Conservation (phyloP, 2,888 invertebrate genomes). For the Lasioglossum calceatum region DNA sequence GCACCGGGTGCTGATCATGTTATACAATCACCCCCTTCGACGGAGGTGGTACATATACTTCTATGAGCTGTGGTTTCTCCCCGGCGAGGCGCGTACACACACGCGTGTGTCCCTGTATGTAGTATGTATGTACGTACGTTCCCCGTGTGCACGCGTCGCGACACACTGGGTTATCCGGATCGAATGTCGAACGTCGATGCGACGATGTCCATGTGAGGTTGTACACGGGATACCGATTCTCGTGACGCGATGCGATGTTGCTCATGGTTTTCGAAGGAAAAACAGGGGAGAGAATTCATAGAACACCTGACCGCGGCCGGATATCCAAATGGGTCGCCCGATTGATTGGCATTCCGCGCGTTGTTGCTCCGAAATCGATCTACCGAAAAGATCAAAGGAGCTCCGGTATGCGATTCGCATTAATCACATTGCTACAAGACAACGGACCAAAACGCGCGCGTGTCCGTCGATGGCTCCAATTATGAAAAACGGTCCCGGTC, state of each 20-base stretch:
- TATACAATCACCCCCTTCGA: constrained; percentile 63
- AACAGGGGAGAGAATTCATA: constrained; percentile 54
- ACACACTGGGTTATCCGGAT: neutral
- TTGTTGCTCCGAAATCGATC: constrained; percentile 50
- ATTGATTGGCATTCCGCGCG: constrained; percentile 60
- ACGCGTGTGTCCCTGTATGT: neutral
- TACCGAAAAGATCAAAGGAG: constrained; percentile 61
- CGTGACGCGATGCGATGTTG: constrained; percentile 39
- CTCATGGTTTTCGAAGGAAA: constrained; percentile 49
- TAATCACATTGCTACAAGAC: constrained; percentile 24
- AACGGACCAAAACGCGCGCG: neutral
- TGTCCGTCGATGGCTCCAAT: neutral
- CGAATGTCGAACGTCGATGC: constrained; percentile 34
- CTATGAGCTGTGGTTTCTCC: constrained; percentile 51
- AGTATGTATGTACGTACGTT: neutral
- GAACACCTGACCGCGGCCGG: constrained; percentile 52
- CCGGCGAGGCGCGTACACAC: neutral
- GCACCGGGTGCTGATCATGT: constrained; percentile 68
- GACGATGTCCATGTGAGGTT: constrained; percentile 15
- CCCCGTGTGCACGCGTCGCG: neutral
- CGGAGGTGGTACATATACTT: constrained; percentile 58
- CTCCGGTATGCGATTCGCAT: constrained; percentile 38
- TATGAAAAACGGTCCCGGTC: neutral
- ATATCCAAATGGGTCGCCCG: constrained; percentile 50
- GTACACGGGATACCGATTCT: constrained; percentile 34